phyloP scores from a whole-genome alignment of 2,113 vertebrate genomes.

The Eolophus roseicapilla region DNA sequence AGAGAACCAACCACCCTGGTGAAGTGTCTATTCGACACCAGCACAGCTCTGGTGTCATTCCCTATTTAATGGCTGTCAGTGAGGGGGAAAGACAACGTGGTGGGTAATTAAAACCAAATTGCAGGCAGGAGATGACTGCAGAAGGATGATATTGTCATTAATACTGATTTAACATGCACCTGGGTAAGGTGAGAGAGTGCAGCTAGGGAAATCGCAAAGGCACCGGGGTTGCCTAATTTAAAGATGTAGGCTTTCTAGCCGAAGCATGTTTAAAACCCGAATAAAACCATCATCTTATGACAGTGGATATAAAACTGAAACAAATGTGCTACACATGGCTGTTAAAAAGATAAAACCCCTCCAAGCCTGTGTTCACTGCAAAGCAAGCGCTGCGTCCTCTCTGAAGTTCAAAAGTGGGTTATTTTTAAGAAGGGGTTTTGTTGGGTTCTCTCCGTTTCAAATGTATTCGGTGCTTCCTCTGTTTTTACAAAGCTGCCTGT shows the following conservation, averaged over 20 bases:
- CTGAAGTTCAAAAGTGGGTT: conserved; percentile 73
- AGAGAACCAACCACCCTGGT: conserved; percentile 31
- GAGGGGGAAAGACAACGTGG: conserved; percentile 88
- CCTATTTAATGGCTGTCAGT: conserved; percentile 92
- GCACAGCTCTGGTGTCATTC: conserved; percentile 79
- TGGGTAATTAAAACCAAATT: conserved; percentile 95
- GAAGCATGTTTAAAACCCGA: conserved; percentile 72
- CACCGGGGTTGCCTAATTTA: conserved; percentile 74
- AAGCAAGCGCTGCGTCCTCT: background rate
- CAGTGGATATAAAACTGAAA: conserved; percentile 76
- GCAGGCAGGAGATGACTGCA: conserved; percentile 93
- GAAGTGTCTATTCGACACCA: conserved; percentile 64
- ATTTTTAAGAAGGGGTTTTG: conserved; percentile 1
- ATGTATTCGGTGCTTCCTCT: background rate
- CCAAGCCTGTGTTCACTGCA: background rate
- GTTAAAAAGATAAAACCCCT: conserved; percentile 4
- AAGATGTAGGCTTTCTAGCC: conserved; percentile 74
- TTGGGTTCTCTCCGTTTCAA: conserved; percentile 16
- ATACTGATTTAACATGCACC: conserved; percentile 90
- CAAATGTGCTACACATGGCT: conserved; percentile 76
- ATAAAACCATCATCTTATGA: conserved; percentile 80
- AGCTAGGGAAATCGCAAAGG: conserved; percentile 72
- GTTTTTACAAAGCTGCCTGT: conserved; percentile 19
- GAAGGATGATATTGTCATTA: conserved; percentile 90
- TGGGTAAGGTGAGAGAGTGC: conserved; percentile 84